Base-by-base conservation (phyloP, 2,888 invertebrate genomes). In the Coelinius sp. region DNA sequence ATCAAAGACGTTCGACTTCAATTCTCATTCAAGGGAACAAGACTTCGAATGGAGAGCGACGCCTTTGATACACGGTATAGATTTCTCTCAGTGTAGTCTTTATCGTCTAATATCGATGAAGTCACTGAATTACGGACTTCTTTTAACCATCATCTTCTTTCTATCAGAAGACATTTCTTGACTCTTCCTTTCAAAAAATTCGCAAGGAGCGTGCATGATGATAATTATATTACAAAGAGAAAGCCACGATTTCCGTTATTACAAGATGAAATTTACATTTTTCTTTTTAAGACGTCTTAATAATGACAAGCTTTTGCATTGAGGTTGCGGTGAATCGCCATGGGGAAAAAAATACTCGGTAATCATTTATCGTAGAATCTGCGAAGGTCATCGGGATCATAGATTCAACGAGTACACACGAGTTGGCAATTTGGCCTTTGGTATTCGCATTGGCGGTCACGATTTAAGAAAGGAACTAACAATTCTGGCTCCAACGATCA, bases 401-500 rank as follows among this genome's bases (percentile, higher is more conserved):
- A 35, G 56, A 53, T 25, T 56, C 17, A 25, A 27, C 27, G 56
- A 25, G 56, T 56, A 56, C n/a, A 56, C 17, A 49, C 56, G 27
- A 56, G 56, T 17, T 38, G 62, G 62, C 35, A 38, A 35, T 62
- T 62, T 62, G 17, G 35, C 38, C 64, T 68, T 38, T 24, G 20
- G 10, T 68, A 56, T 65, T 69, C 44, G 25, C 44, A 14, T 56
- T 46, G 63, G 52, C 66, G 20, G 75, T 73, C 75, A 73, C 70
- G 75, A 73, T 73, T 65, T 68, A 31, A 41, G 20, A 62, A 24
- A 35, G 41, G 22, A 66, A 53, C 38, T 41, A 38, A 38, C 69
- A 71, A 70, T 68, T 59, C 49, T 66, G 65, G 49, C 52, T 70
- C 71, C 59, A 67, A 73, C 62, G 70, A 72, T 70, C 66, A 65